Evolutionary conservation across 1,140 invertebrate genomes (phyloP), one percentile per base, ranked within the genome.

Genomic region (Achatina immaculata): DNA sequence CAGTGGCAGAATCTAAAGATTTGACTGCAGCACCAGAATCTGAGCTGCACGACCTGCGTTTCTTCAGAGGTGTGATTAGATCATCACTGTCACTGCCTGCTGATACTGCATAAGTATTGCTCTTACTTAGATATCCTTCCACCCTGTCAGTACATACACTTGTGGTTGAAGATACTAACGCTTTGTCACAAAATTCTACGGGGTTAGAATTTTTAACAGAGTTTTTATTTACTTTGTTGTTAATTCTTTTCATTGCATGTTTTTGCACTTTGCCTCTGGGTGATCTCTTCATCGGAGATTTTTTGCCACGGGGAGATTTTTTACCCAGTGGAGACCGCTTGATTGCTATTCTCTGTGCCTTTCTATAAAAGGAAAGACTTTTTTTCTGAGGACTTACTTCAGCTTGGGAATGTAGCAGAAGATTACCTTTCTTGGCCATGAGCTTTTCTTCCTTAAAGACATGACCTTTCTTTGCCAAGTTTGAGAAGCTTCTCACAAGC

Each of bases 61-160:
- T 42, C 36, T 78, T 78, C 36, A 62, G 55, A 68, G 76, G 62
- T 36, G 76, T 68, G 28, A 66, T 42, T 42, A 51, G 31, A 43
- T 48, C 65, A 68, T 45, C 38, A 36, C 31, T 66, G n/a, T 40
- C 62, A 66, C 24, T 31, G 58, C 11, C 31, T 7, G 38, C 0
- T 0, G 21, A 21, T 19, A 11, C 31, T 38, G 14, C n/a, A 14
- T 68, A 16, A 68, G 65, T 36, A 34, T 19, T 69, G 68, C 24
- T 42, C 19, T 40, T 43, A n/a, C 21, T n/a, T 38, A 24, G 11
- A 51, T 51, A 51, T 11, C 11, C 48, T 24, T 51, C 48, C 48
- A 51, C 48, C 11, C 48, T 24, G 24, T 51, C 48, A 24, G 48
- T 51, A 14, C 48, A 11, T n/a, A n/a, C n/a, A n/a, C 31, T 62